These are phyloP conservation scores for Mus pahari DNA, from an alignment of 2,113 vertebrate genomes.

Conservation along the genomic window DNA sequence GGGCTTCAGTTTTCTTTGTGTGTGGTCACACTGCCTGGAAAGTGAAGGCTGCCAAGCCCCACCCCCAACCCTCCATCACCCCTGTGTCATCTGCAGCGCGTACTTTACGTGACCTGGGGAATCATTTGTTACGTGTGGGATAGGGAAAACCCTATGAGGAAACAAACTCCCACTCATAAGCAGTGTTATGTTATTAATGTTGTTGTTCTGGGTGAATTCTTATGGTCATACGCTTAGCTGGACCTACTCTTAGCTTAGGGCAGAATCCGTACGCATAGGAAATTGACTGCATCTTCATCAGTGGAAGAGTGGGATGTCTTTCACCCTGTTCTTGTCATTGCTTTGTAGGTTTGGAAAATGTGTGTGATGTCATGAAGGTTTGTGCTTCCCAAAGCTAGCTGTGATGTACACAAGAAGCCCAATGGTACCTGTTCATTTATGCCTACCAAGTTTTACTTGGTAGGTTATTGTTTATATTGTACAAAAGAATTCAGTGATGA, in stretches of 20 bases:
- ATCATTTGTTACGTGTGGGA: not conserved
- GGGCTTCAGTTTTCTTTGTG: not conserved
- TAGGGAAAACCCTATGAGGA: not conserved
- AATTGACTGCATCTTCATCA: constrained; percentile 27
- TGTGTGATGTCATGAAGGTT: constrained; percentile 10
- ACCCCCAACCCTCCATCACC: not conserved
- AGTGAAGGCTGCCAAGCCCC: not conserved
- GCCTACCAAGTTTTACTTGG: constrained; percentile 39
- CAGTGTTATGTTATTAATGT: not conserved
- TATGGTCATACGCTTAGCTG: not conserved
- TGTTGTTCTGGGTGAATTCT: constrained; percentile 21
- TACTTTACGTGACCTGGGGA: not conserved
- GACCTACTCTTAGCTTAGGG: not conserved
- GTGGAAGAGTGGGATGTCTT: not conserved
- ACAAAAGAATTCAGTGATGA: not conserved
- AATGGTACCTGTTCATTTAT: not conserved
- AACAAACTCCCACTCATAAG: not conserved
- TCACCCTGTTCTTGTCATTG: constrained; percentile 36
- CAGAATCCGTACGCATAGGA: not conserved
- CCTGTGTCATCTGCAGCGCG: not conserved
- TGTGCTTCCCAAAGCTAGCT: constrained; percentile 10
- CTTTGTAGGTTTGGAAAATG: constrained; percentile 58
- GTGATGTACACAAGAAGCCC: not conserved
- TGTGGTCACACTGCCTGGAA: not conserved
- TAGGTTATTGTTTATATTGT: constrained; percentile 34